phyloP scores from a whole-genome alignment of 1,140 invertebrate genomes.

The Portunus trituberculatus region DNA sequence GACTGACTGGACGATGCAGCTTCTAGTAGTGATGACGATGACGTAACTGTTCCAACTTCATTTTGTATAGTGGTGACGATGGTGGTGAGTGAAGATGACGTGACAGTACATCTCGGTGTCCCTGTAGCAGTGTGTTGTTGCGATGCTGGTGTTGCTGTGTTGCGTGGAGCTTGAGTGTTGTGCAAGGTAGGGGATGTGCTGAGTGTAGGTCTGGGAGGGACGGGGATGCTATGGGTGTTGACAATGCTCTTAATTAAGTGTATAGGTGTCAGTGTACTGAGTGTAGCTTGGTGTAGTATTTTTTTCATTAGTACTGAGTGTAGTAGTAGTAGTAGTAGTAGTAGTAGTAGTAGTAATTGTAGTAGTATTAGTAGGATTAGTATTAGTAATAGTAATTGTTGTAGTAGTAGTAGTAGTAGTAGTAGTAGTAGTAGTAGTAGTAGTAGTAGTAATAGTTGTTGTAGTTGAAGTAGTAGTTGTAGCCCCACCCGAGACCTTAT shows the following conservation, averaged over 20 bases:
- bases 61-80: no score
- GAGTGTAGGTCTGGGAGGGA: neutral
- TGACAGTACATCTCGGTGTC: neutral
- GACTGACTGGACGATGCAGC: neutral
- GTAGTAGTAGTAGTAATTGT: no score
- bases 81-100: neutral
- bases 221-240: neutral
- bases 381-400: no score
- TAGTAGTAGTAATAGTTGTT: no score
- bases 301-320: neutral
- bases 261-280: neutral
- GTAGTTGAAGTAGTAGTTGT: neutral
- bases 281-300: neutral
- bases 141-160: neutral
- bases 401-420: no score
- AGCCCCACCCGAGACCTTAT: neutral
- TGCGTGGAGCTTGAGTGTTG: slow-evolving; percentile 1
- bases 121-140: neutral
- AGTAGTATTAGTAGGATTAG: no score
- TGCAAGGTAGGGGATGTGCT: neutral
- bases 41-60: no score
- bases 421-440: no score
- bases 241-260: neutral
- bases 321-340: neutral
- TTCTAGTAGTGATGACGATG: neutral